These are phyloP conservation scores for Xanthorhoe designata DNA, from an alignment of 2,888 invertebrate genomes.

Conservation along the genomic window DNA sequence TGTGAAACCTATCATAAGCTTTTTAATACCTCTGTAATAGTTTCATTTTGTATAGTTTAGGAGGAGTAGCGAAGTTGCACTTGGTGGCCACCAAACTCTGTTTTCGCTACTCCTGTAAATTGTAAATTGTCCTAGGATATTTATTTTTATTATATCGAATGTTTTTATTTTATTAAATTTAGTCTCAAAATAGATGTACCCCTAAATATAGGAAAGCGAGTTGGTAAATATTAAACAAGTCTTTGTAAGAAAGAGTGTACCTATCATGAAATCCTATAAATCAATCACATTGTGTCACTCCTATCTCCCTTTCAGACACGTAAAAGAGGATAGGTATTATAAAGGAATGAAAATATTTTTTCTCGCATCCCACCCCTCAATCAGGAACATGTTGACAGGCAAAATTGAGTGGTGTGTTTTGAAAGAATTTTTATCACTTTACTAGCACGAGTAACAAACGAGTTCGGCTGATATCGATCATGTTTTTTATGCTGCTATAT, in stretches of 20 bases:
- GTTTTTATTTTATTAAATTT: too few species aligned
- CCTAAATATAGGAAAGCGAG: too few species aligned
- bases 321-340: conserved; percentile 10
- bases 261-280: conserved; percentile 10
- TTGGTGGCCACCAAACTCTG: too few species aligned
- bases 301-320: conserved; percentile 4
- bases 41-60: too few species aligned
- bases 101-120: too few species aligned
- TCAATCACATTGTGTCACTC: conserved; percentile 16
- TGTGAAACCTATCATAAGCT: too few species aligned
- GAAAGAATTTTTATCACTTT: conserved; percentile 18
- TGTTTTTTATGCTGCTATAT: background rate
- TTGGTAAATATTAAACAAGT: background rate
- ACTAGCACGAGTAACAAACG: conserved; percentile 10
- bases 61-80: too few species aligned
- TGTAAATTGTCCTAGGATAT: too few species aligned
- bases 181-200: too few species aligned
- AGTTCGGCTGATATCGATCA: background rate
- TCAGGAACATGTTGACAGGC: conserved; percentile 28
- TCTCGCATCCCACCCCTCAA: conserved; percentile 20
- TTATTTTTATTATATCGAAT: too few species aligned
- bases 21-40: too few species aligned
- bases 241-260: background rate
- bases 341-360: conserved; percentile 11
- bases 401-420: conserved; percentile 29